phyloP scores from a whole-genome alignment of 2,888 invertebrate species.

The Deilephila elpenor region DNA sequence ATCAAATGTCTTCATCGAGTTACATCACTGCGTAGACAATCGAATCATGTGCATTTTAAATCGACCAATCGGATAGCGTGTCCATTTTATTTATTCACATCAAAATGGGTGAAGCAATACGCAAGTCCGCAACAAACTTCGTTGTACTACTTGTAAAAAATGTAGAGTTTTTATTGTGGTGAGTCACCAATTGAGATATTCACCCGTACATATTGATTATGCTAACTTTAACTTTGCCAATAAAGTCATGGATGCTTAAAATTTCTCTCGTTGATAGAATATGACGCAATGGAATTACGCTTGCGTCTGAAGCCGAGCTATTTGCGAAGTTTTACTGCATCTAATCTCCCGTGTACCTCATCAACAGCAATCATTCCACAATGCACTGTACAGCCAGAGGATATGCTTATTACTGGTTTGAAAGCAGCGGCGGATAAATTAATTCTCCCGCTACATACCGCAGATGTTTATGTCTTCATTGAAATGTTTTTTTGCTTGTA shows the following conservation, averaged over 20 bases:
- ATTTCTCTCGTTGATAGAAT: background rate
- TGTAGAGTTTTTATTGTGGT: background rate
- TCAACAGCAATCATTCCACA: constrained; percentile 12
- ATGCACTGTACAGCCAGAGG: constrained; percentile 26
- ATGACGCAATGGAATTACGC: background rate
- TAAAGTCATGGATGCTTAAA: background rate
- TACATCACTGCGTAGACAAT: constrained; percentile 53
- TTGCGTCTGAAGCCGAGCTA: background rate
- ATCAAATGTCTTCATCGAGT: constrained; percentile 55
- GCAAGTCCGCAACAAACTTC: background rate
- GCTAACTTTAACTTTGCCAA: too few species aligned
- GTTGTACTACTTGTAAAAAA: constrained; percentile 6
- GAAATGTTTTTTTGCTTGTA: constrained; percentile 12
- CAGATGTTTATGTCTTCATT: constrained; percentile 24
- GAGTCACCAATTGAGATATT: background rate
- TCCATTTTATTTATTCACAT: constrained; percentile 36
- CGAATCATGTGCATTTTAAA: constrained; percentile 25
- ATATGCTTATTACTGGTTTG: constrained; percentile 15
- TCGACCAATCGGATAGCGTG: constrained; percentile 41
- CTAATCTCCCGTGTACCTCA: background rate
- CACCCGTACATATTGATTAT: background rate
- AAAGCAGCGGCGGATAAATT: constrained; percentile 14
- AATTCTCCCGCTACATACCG: constrained; percentile 15
- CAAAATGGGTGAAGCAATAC: constrained; percentile 34
- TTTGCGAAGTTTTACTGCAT: background rate